phyloP scores from a whole-genome alignment of 2,888 invertebrate genomes.

The Trichogramma dendrolimi region DNA sequence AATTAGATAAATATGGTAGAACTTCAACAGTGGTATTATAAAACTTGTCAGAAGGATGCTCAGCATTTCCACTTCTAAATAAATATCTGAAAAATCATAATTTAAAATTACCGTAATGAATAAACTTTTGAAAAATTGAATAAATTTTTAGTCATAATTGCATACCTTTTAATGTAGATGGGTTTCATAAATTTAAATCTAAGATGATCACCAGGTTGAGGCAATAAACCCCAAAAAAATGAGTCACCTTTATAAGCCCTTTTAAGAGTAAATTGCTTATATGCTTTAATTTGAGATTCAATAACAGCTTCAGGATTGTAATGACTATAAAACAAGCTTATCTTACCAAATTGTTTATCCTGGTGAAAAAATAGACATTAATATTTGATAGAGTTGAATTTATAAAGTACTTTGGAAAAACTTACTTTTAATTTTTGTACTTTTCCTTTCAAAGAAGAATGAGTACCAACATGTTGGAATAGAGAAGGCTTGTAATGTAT shows the following conservation, averaged over 20 bases:
- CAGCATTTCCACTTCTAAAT: constrained; percentile 84
- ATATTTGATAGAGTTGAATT: constrained; percentile 39
- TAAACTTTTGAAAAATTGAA: constrained; percentile 6
- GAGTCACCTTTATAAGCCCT: constrained; percentile 82
- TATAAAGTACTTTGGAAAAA: constrained; percentile 52
- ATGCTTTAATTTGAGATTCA: constrained; percentile 71
- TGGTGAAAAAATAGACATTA: constrained; percentile 45
- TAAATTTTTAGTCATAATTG: not conserved
- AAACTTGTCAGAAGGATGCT: constrained; percentile 84
- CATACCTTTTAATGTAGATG: constrained; percentile 60
- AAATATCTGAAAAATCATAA: constrained; percentile 60
- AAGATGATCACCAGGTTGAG: constrained; percentile 76
- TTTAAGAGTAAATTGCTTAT: constrained; percentile 72
- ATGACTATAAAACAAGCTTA: constrained; percentile 74
- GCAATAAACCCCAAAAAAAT: constrained; percentile 88
- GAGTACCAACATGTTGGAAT: constrained; percentile 93
- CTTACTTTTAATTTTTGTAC: constrained; percentile 87
- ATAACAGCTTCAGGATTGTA: constrained; percentile 70
- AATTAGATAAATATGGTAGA: constrained; percentile 56
- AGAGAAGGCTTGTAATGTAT: constrained; percentile 84
- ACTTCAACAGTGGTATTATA: constrained; percentile 83
- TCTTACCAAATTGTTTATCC: constrained; percentile 85
- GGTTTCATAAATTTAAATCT: constrained; percentile 77
- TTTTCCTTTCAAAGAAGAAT: constrained; percentile 93
- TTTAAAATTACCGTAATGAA: constrained; percentile 12